Conservation (phyloP, 2,797 vertebrate species). For the Anolis apletophallus region DNA sequence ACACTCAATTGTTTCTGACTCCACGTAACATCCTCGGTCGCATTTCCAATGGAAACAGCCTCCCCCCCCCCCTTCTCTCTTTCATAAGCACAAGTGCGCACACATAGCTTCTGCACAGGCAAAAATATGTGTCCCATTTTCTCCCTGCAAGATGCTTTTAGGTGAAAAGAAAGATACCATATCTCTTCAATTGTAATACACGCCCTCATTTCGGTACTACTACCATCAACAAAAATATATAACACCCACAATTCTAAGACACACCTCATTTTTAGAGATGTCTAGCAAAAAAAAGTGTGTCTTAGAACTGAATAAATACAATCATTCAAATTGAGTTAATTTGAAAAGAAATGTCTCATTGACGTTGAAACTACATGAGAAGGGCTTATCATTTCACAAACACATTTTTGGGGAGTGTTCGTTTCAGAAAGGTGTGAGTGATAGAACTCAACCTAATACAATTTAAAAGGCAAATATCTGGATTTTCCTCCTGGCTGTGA, state of each 20-base stretch:
- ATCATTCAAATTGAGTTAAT: constrained; percentile 22
- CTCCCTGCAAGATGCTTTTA: neutral
- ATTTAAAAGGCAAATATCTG: neutral
- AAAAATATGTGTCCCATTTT: neutral
- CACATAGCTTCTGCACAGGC: neutral
- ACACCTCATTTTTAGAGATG: too few relatives aligned
- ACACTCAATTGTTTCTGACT: constrained; percentile 30
- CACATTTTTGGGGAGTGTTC: neutral
- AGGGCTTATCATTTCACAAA: neutral
- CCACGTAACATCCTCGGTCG: constrained; percentile 15
- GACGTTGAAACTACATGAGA: neutral
- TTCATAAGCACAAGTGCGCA: too few relatives aligned
- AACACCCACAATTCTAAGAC: too few relatives aligned
- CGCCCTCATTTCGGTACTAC: too few relatives aligned
- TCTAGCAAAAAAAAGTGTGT: too few relatives aligned
- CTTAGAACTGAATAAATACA: too few relatives aligned
- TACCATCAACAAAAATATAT: too few relatives aligned
- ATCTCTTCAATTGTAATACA: too few relatives aligned
- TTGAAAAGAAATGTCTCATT: constrained; percentile 4
- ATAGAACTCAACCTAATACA: neutral
- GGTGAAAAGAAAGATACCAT: constrained; percentile 20
- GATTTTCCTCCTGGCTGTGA: neutral
- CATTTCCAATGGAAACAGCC: neutral
- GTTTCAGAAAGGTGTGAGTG: neutral
- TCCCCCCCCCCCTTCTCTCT: too few relatives aligned